Base-by-base conservation (phyloP, 1,140 invertebrate species). In the Camponotus vicinus region DNA sequence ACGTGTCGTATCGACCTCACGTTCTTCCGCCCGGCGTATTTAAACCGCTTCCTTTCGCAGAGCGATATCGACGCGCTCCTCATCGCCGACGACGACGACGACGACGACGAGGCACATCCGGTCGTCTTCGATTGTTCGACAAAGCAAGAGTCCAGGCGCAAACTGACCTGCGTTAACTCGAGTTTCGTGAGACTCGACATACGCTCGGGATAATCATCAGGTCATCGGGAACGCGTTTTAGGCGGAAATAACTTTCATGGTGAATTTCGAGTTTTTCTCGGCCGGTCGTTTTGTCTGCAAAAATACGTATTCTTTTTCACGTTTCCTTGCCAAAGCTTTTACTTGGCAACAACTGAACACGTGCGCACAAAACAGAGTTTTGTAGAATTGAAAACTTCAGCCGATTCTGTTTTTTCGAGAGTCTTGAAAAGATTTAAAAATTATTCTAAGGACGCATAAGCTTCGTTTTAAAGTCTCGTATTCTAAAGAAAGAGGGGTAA, bases 151-250 rank as follows among this genome's bases (percentile, higher is more conserved):
- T 13, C 4, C 49, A 45, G 63, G 13, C 77, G 32, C 37, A 85
- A 70, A 90, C 91, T 93, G 94, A 94, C 93, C 93, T 94, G 77
- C 92, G 93, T 82, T 88, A 94, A 94, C 93, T 27, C 7, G n/a
- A 63, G 90, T 90, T 93, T 93, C 94, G 94, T 95, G 94, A 94
- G 93, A 87, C 82, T 85, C 91, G 89, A 93, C 91, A 93, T 93
- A 93, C 93, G 91, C 90, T 80, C 85, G 63, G 92, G 93, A 95
- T 94, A 79, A 94, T 93, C 90, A 70, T 55, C 18, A 8, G 55
- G 40, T 82, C 67, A 45, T 59, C 78, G 40, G 21, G 5, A 37
- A 9, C 34, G 11, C 49, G 18, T 27, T 34, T 34, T 69, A 57
- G 18, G n/a, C 69, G 79, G 79, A 83, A 63, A 40, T 83, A 61